These are phyloP conservation scores for Coendou prehensilis DNA, from an alignment of 2,797 vertebrate species.

Conservation along the genomic window DNA sequence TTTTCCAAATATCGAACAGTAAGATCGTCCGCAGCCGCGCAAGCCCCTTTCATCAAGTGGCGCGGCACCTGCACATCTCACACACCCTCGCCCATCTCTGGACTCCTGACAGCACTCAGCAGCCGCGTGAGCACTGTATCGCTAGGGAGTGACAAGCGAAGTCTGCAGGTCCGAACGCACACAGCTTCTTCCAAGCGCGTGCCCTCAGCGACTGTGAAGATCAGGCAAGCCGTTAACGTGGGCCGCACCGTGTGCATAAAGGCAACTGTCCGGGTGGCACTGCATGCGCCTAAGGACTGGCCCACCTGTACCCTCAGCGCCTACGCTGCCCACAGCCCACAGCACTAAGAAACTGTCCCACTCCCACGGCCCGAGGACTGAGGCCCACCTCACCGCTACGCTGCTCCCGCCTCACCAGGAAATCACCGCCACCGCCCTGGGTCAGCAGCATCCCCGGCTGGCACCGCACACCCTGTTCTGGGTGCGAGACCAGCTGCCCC, in stretches of 20 bases:
- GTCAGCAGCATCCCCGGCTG: background rate
- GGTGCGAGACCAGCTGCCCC: no score
- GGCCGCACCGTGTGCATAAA: background rate
- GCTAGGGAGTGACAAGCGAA: background rate
- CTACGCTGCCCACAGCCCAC: background rate
- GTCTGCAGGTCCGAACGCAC: background rate
- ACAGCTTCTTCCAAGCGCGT: no score
- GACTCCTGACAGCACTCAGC: background rate
- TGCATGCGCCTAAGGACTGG: background rate
- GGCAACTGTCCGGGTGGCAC: background rate
- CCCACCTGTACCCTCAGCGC: background rate
- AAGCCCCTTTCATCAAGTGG: background rate
- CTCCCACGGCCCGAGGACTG: background rate
- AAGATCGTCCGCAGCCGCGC: background rate
- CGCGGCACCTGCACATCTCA: background rate
- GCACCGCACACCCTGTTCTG: no score
- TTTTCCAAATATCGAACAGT: slow-evolving; percentile 36
- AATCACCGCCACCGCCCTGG: background rate
- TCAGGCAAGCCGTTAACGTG: background rate
- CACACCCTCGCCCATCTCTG: background rate
- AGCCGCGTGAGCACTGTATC: background rate
- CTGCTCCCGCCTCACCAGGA: background rate
- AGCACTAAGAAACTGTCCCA: background rate
- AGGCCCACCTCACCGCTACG: background rate
- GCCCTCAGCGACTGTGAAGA: background rate